Evolutionary conservation across 2,888 invertebrate genomes (phyloP).

Genomic region (Aspidiotus destructor): DNA sequence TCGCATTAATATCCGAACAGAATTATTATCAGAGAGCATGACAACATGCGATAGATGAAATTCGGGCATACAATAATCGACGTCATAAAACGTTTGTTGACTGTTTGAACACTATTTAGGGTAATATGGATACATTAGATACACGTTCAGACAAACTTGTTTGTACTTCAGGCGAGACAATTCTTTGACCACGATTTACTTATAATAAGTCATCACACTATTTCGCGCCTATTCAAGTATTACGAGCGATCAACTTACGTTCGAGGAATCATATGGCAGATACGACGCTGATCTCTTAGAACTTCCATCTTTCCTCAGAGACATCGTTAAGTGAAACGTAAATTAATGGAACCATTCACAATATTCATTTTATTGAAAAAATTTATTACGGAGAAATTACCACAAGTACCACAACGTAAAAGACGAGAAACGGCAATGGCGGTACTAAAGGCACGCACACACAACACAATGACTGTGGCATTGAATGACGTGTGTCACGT

Average conservation of each 20-base stretch:
- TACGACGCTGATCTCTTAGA: slow-evolving; percentile 20
- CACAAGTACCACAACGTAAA: slow-evolving; percentile 29
- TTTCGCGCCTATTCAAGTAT: slow-evolving; percentile 30
- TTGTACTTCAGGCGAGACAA: no score
- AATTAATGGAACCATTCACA: slow-evolving; percentile 14
- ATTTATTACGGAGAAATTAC: slow-evolving; percentile 5
- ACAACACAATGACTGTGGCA: not conserved
- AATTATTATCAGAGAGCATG: no score
- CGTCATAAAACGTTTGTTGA: not conserved
- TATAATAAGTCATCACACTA: slow-evolving; percentile 12
- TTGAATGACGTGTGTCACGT: no score
- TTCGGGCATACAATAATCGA: not conserved
- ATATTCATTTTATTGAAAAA: slow-evolving; percentile 12
- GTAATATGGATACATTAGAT: not conserved
- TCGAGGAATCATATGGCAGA: slow-evolving; percentile 28
- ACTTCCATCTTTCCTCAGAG: slow-evolving; percentile 26
- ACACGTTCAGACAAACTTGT: not conserved
- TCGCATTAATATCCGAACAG: no score
- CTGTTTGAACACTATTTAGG: not conserved
- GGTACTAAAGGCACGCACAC: slow-evolving; percentile 23
- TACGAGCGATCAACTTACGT: slow-evolving; percentile 25
- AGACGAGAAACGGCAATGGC: slow-evolving; percentile 31
- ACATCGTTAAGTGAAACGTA: slow-evolving; percentile 10
- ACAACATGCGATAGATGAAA: not conserved
- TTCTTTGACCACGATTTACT: no score